A percentile compares a stretch with the other conserved stretches of the same genome.
These are phyloP conservation scores for Melinaea menophilus DNA, from an alignment of 2,888 invertebrate genomes.

Conservation along the genomic window DNA sequence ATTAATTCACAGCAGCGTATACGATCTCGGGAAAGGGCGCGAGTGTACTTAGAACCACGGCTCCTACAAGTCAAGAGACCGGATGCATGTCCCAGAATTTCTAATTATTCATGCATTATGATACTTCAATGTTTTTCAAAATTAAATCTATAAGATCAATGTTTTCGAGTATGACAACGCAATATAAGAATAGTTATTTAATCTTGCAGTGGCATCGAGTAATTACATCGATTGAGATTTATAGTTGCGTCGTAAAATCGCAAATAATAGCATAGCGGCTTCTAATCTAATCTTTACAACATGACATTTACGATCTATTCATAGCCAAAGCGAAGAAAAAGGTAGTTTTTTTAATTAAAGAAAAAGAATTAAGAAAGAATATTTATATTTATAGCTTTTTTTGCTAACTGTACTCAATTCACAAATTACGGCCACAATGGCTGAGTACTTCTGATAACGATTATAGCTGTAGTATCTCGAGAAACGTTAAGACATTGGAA, in stretches of 20 bases:
- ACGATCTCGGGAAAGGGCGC: constrained; percentile 16
- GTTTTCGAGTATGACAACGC: not conserved
- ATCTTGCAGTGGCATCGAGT: constrained; percentile 20
- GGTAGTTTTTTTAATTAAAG: not conserved
- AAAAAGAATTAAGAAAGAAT: not conserved
- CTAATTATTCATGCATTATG: constrained; percentile 8
- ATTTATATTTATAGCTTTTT: constrained; percentile 2
- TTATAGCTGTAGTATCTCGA: constrained; percentile 44
- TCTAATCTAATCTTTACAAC: constrained; percentile 20
- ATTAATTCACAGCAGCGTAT: constrained; percentile 27
- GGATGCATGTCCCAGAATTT: constrained; percentile 22
- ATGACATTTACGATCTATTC: constrained; percentile 26
- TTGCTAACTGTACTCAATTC: constrained; percentile 13
- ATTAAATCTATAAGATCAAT: too few relatives aligned
- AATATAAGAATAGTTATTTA: constrained; percentile 5
- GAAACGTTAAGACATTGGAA: constrained; percentile 25
- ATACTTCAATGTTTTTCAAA: too few relatives aligned
- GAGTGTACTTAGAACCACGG: constrained; percentile 14
- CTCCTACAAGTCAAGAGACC: constrained; percentile 12
- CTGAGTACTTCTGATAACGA: constrained; percentile 39
- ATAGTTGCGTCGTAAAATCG: constrained; percentile 23
- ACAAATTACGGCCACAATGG: constrained; percentile 24
- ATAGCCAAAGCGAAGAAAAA: not conserved
- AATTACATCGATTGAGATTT: constrained; percentile 33
- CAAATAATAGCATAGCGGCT: constrained; percentile 27